phyloP scores from a whole-genome alignment of 2,113 vertebrate species.

The Panthera uncia region DNA sequence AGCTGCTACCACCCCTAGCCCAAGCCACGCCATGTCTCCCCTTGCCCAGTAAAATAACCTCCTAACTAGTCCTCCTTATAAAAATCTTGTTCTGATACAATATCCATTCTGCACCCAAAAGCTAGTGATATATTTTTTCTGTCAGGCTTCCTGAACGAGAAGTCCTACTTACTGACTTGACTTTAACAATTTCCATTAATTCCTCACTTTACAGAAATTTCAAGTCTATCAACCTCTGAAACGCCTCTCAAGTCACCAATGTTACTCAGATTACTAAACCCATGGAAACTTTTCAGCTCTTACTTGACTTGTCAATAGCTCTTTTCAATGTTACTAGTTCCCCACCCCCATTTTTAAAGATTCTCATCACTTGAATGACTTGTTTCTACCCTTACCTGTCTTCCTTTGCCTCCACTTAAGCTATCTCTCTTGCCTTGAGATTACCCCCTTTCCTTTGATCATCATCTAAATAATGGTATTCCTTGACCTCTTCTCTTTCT shows the following conservation, averaged over 20 bases:
- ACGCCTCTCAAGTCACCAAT: background rate
- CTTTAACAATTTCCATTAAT: background rate
- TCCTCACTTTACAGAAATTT: background rate
- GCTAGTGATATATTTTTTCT: background rate
- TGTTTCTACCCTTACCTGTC: background rate
- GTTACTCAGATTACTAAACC: background rate
- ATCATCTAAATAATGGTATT: background rate
- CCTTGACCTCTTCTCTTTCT: background rate
- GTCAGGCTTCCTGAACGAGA: constrained; percentile 1
- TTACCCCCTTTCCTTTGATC: background rate
- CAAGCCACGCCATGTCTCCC: background rate
- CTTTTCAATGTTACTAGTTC: background rate
- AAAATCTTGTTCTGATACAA: constrained; percentile 36
- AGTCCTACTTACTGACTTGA: background rate
- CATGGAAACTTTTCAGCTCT: background rate
- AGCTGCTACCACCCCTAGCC: background rate
- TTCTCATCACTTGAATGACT: background rate
- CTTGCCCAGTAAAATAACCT: background rate
- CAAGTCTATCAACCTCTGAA: background rate
- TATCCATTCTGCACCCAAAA: background rate
- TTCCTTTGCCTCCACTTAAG: background rate
- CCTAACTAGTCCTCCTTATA: background rate
- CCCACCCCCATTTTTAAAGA: background rate
- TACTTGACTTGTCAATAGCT: background rate
- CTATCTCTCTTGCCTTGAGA: background rate